A percentile compares a stretch with the other conserved stretches of the same genome.
Evolutionary conservation across 2,888 invertebrate genomes (phyloP).

Genomic region (Phlogophora meticulosa): DNA sequence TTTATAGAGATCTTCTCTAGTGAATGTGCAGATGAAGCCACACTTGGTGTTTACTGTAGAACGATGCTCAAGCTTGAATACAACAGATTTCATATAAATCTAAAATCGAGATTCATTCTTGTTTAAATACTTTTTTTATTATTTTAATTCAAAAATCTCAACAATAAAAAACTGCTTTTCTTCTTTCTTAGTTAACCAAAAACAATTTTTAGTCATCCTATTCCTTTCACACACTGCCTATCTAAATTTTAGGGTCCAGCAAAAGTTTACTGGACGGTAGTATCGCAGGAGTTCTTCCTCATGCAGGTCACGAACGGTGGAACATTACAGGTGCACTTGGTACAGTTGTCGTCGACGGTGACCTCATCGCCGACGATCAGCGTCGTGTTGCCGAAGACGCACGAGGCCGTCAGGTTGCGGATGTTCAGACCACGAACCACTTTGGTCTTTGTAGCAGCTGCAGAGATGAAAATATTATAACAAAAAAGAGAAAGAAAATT

Average conservation of each 20-base stretch:
- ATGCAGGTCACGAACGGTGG: constrained; percentile 87
- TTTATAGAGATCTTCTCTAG: too few relatives aligned
- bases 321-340: constrained; percentile 83
- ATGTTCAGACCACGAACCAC: constrained; percentile 80
- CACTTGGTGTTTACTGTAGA: too few relatives aligned
- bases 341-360: constrained; percentile 80
- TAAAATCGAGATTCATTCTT: not conserved
- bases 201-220: not conserved
- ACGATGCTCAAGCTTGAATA: too few relatives aligned
- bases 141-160: not conserved
- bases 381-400: constrained; percentile 84
- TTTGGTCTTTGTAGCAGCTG: constrained; percentile 79
- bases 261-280: constrained; percentile 38
- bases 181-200: not conserved
- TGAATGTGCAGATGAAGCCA: too few relatives aligned
- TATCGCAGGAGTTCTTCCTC: constrained; percentile 67
- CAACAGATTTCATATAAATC: not conserved
- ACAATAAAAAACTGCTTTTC: not conserved
- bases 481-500: too few relatives aligned
- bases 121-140: too few relatives aligned
- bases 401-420: constrained; percentile 76
- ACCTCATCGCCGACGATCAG: constrained; percentile 86
- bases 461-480: constrained; percentile 50
- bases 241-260: not conserved
- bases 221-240: not conserved